A percentile compares a stretch with the other conserved stretches of the same genome.
Evolutionary conservation across 1,140 invertebrate genomes (phyloP).

Genomic region (Amyelois transitella): DNA sequence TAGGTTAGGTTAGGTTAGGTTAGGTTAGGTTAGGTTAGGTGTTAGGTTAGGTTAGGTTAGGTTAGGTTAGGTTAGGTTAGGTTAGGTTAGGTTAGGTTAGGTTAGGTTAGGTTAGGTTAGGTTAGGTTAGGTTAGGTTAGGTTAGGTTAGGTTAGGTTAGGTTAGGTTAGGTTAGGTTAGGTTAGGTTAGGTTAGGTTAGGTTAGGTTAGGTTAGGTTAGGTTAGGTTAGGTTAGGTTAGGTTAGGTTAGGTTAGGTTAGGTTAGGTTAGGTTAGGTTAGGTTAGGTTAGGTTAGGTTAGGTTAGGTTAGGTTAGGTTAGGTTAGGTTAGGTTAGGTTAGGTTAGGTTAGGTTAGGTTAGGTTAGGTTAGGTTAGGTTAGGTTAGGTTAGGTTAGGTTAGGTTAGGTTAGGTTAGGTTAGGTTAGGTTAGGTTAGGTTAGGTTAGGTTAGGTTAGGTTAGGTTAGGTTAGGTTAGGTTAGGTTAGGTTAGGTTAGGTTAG

Average conservation of each 20-base stretch:
- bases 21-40: slow-evolving; percentile 23
- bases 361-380: slow-evolving; percentile 11
- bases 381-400: slow-evolving; percentile 13
- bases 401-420: slow-evolving; percentile 24
- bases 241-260: slow-evolving; percentile 35
- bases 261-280: slow-evolving; percentile 28
- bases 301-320: slow-evolving; percentile 21
- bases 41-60: slow-evolving; percentile 30
- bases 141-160: slow-evolving; percentile 24
- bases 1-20: slow-evolving; percentile 18
- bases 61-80: slow-evolving; percentile 21
- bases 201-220: slow-evolving; percentile 29
- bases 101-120: slow-evolving; percentile 3
- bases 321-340: slow-evolving; percentile 19
- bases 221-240: slow-evolving; percentile 33
- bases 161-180: slow-evolving; percentile 27
- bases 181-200: slow-evolving; percentile 24
- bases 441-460: slow-evolving; percentile 18
- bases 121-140: slow-evolving; percentile 21
- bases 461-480: slow-evolving; percentile 18
- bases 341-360: slow-evolving; percentile 13
- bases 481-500: slow-evolving; percentile 26
- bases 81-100: slow-evolving; percentile 13
- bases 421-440: slow-evolving; percentile 21
- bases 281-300: slow-evolving; percentile 10